Evolutionary conservation across 2,113 vertebrate species (phyloP).

Genomic region (Hemichromis elongatus): DNA sequence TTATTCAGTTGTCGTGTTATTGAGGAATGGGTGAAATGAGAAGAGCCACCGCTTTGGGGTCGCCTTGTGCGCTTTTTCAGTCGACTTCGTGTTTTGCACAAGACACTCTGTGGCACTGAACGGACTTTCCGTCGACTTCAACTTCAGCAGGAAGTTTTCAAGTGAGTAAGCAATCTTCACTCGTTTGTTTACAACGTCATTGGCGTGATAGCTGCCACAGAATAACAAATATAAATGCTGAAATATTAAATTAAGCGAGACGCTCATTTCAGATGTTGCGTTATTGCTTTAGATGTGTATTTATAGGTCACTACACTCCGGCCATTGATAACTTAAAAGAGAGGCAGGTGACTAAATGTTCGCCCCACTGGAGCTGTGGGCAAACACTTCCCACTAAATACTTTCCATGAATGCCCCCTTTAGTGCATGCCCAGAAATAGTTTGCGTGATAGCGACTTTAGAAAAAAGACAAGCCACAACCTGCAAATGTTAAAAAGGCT

Average conservation of each 20-base stretch:
- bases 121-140: neutral
- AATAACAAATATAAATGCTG: neutral
- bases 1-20: neutral
- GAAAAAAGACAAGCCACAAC: neutral
- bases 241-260: neutral
- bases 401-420: neutral
- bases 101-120: neutral
- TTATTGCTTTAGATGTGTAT: neutral
- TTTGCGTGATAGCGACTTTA: neutral
- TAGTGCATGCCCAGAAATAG: slow-evolving; percentile 15
- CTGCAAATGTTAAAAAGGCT: neutral
- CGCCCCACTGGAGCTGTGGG: neutral
- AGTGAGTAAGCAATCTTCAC: slow-evolving; percentile 9
- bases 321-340: neutral
- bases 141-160: neutral
- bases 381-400: slow-evolving; percentile 11
- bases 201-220: neutral
- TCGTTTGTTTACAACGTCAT: neutral
- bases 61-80: neutral
- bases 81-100: neutral
- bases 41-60: neutral
- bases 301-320: slow-evolving; percentile 23
- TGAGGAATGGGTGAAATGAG: neutral
- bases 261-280: neutral
- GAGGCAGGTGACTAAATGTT: slow-evolving; percentile 22